phyloP scores from a whole-genome alignment of 2,113 vertebrate species.

The Limnothrissa miodon region DNA sequence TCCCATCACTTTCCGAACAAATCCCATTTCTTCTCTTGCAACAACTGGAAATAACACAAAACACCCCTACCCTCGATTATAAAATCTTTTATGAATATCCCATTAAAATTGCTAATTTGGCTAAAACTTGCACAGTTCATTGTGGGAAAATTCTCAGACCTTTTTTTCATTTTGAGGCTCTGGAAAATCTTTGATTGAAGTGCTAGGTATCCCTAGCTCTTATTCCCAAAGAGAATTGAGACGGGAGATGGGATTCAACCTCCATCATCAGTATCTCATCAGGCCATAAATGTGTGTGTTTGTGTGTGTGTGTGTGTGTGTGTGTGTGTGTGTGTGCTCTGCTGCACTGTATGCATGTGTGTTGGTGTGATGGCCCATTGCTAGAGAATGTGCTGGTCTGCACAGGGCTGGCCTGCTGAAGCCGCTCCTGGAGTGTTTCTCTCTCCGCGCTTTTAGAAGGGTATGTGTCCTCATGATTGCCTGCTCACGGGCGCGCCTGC shows the following conservation, averaged over 20 bases:
- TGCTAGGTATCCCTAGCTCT: too few species aligned
- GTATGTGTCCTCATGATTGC: background rate
- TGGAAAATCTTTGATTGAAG: too few species aligned
- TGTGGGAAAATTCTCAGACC: too few species aligned
- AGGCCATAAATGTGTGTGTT: background rate
- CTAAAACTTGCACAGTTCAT: too few species aligned
- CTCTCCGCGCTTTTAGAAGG: background rate
- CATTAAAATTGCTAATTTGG: too few species aligned
- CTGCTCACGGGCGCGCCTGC: background rate
- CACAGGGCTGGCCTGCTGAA: background rate
- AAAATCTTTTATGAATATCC: too few species aligned
- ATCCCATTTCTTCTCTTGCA: too few species aligned
- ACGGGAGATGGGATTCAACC: too few species aligned
- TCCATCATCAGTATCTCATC: background rate
- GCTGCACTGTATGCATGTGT: background rate
- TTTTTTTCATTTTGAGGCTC: too few species aligned
- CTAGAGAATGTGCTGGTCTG: background rate
- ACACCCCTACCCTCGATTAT: too few species aligned
- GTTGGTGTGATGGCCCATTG: background rate
- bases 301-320: background rate
- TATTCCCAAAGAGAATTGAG: too few species aligned
- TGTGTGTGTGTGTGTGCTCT: background rate
- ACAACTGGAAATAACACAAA: too few species aligned
- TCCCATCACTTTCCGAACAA: background rate
- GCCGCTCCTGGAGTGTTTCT: background rate